Conservation (phyloP, 1,140 invertebrate species). For the Metaphire vulgaris region DNA sequence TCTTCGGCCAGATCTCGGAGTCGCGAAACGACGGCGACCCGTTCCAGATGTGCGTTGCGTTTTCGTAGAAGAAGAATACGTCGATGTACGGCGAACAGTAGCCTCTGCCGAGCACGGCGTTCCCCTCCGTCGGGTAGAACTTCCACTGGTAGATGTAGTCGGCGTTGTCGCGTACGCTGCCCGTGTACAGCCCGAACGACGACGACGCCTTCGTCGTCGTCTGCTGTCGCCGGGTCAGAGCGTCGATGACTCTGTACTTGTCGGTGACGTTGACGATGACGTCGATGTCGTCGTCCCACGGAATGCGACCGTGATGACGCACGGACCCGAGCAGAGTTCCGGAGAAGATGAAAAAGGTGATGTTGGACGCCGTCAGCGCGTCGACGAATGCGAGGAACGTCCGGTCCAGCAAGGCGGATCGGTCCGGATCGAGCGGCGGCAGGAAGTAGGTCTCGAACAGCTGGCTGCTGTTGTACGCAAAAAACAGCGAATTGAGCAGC, state of each 20-base stretch:
- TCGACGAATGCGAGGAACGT: no score
- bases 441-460: no score
- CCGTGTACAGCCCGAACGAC: not conserved
- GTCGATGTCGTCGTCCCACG: constrained; percentile 22
- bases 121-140: not conserved
- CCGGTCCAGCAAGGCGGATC: no score
- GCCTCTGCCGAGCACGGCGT: not conserved
- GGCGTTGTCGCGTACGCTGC: no score
- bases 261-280: not conserved
- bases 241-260: not conserved
- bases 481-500: no score
- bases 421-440: no score
- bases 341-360: constrained; percentile 5
- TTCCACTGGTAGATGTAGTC: no score
- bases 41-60: constrained; percentile 5
- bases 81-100: constrained; percentile 12
- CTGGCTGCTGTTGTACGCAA: no score
- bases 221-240: not conserved
- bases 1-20: constrained; percentile 34
- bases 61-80: constrained; percentile 13
- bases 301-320: constrained; percentile 12
- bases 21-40: constrained; percentile 30
- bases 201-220: not conserved
- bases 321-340: constrained; percentile 8
- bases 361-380: constrained; percentile 18